Conservation (phyloP, 2,797 vertebrate genomes). For the Mionectes olivaceus region DNA sequence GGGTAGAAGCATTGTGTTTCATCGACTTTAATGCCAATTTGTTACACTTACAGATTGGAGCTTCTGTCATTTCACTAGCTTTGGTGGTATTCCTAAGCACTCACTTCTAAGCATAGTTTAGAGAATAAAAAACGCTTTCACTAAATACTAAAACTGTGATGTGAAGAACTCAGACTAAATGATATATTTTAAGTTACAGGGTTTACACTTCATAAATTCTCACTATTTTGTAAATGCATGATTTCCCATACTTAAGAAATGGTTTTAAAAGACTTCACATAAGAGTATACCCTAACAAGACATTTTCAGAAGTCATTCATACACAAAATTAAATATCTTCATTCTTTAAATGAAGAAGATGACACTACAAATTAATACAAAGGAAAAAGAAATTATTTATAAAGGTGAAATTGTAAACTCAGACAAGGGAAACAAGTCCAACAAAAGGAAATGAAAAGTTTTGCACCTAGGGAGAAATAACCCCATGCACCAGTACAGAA, state of each 20-base stretch:
- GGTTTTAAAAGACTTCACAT: background rate
- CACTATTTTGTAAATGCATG: background rate
- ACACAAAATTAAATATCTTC: background rate
- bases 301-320: background rate
- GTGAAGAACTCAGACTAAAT: background rate
- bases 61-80: background rate
- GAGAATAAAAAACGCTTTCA: background rate
- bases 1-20: background rate
- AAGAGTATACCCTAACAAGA: background rate
- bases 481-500: fast-evolving
- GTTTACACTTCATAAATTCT: background rate
- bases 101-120: background rate
- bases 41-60: background rate
- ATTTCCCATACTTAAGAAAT: background rate
- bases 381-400: background rate
- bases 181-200: background rate
- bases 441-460: background rate
- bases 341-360: background rate
- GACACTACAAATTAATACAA: background rate
- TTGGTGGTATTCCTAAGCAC: background rate
- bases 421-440: background rate
- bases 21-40: background rate
- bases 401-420: background rate
- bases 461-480: background rate
- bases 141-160: background rate